Conservation (phyloP, 37 sponge, comb jelly and placozoan species). For the Beroe ovata region DNA sequence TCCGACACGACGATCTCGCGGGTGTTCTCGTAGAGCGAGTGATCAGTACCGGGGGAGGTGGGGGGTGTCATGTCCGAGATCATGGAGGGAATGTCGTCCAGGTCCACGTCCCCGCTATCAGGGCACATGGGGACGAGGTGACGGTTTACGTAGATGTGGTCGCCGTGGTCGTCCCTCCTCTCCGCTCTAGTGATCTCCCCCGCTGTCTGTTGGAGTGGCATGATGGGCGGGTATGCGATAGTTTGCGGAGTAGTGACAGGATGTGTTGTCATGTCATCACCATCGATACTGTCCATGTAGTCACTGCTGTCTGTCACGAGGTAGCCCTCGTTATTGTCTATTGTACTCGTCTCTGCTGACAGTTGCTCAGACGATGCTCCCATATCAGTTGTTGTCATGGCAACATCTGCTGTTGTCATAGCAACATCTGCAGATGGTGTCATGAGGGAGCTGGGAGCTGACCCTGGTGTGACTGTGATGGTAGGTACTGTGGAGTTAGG, state of each 20-base stretch:
- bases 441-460: not conserved
- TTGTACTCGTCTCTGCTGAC: not conserved
- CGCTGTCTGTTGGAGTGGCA: no score
- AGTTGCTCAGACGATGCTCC: not conserved
- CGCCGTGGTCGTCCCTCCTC: not conserved
- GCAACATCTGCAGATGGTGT: not conserved
- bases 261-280: slow-evolving; percentile 7
- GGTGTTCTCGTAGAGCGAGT: not conserved
- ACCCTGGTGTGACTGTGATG: not conserved
- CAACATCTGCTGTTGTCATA: not conserved
- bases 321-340: not conserved
- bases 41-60: not conserved
- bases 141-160: slow-evolving; percentile 44
- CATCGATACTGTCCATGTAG: slow-evolving; percentile 41
- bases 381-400: not conserved
- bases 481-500: no score
- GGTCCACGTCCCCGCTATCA: slow-evolving; percentile 16
- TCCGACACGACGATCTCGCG: not conserved
- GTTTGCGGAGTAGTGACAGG: slow-evolving; percentile 8
- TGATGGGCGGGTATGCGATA: not conserved
- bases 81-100: slow-evolving; percentile 10
- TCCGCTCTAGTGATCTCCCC: not conserved
- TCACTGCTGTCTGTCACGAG: slow-evolving; percentile 30
- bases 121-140: slow-evolving; percentile 30
- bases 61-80: slow-evolving; percentile 9